A percentile compares a stretch with the other conserved stretches of the same genome.
These are phyloP conservation scores for Anthoptus insignis DNA, from an alignment of 2,888 invertebrate genomes.

Conservation along the genomic window DNA sequence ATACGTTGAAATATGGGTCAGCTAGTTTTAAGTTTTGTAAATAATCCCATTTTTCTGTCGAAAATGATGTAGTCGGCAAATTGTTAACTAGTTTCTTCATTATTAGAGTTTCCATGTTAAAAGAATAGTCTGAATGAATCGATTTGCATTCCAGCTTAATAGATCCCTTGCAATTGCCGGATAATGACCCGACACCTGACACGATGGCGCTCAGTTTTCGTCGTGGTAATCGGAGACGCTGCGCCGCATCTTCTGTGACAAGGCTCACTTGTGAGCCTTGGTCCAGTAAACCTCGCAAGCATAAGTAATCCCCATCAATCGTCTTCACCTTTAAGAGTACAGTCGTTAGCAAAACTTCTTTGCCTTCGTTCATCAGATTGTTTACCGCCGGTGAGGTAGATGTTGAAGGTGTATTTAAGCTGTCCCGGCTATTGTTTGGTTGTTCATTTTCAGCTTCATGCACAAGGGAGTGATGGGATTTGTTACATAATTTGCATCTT, in stretches of 20 bases:
- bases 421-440: too few species aligned
- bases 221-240: constrained; percentile 31
- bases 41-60: too few species aligned
- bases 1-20: too few species aligned
- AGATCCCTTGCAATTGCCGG: constrained; percentile 29
- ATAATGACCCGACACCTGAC: constrained; percentile 30
- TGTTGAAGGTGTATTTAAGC: too few species aligned
- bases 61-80: too few species aligned
- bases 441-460: too few species aligned
- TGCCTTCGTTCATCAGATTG: constrained; percentile 3
- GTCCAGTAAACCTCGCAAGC: constrained; percentile 40
- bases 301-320: constrained; percentile 35
- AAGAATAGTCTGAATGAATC: constrained; percentile 16
- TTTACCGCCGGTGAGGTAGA: not conserved
- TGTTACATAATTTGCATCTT: constrained; percentile 44
- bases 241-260: constrained; percentile 42
- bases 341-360: constrained; percentile 38
- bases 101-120: constrained; percentile 24
- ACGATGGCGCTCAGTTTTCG: constrained; percentile 26
- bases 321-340: constrained; percentile 26
- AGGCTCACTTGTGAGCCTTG: constrained; percentile 44
- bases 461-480: too few species aligned
- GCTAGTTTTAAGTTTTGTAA: too few species aligned
- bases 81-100: too few species aligned
- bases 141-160: constrained; percentile 14